phyloP scores from a whole-genome alignment of 2,888 invertebrate genomes.

The Dromius quadrimaculatus region DNA sequence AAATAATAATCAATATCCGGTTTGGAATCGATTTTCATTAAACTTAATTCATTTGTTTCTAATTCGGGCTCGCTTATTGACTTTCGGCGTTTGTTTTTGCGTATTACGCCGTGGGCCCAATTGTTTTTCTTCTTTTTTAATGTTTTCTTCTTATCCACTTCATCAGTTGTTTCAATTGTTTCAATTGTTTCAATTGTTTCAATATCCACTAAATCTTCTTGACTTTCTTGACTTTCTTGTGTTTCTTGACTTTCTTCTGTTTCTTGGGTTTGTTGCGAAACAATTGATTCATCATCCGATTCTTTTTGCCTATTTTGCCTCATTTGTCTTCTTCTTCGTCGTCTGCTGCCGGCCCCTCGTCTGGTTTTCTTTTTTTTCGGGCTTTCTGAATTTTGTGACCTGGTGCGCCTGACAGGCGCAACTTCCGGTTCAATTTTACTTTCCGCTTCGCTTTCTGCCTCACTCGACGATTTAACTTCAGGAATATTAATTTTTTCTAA shows the following conservation, averaged over 20 bases:
- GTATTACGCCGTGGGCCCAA: constrained; percentile 59
- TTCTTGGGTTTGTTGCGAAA: background rate
- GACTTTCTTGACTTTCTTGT: too few relatives aligned
- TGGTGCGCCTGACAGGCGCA: too few relatives aligned
- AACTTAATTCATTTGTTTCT: constrained; percentile 49
- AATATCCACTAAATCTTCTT: too few relatives aligned
- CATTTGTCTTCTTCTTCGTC: background rate
- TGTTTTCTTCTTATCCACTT: constrained; percentile 55
- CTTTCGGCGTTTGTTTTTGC: background rate
- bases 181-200: background rate
- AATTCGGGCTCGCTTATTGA: background rate
- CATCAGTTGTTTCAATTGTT: constrained; percentile 21
- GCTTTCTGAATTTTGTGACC: too few relatives aligned
- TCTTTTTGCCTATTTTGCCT: background rate
- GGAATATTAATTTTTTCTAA: constrained; percentile 44
- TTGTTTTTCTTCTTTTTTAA: constrained; percentile 36
- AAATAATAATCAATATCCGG: constrained; percentile 68
- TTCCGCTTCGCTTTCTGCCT: background rate
- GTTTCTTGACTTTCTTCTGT: background rate
- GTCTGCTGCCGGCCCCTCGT: too few relatives aligned
- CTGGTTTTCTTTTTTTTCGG: too few relatives aligned
- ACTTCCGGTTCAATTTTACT: too few relatives aligned
- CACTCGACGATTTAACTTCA: background rate
- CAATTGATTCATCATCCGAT: constrained; percentile 4
- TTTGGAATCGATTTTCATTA: constrained; percentile 29